A percentile compares a stretch with the other conserved stretches of the same genome.
phyloP scores from a whole-genome alignment of 2,797 vertebrate species.

The Sebastes hubbsi region DNA sequence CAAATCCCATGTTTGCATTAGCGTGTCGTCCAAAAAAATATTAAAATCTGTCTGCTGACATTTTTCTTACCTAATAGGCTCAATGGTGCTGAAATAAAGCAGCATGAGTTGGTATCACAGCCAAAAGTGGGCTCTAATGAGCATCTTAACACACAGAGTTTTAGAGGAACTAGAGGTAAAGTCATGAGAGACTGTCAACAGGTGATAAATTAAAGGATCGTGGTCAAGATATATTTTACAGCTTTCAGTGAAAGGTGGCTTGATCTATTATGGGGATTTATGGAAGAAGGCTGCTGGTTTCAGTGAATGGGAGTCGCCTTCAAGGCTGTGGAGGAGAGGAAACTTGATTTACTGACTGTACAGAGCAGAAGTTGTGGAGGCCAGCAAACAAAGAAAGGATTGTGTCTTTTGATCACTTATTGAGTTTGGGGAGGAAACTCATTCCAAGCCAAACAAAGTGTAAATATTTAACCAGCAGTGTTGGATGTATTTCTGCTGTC shows the following conservation, averaged over 20 bases:
- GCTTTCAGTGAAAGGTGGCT: constrained; percentile 24
- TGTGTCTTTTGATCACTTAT: constrained; percentile 18
- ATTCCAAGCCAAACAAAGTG: constrained; percentile 18
- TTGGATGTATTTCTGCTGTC: constrained; percentile 5
- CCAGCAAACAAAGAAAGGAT: constrained; percentile 3
- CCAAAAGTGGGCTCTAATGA: constrained; percentile 22
- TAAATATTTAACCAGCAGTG: constrained; percentile 38
- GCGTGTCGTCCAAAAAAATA: constrained; percentile 10
- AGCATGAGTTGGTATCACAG: background rate
- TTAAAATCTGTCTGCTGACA: background rate
- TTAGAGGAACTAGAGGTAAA: background rate
- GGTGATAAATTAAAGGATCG: constrained; percentile 18
- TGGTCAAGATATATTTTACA: constrained; percentile 25
- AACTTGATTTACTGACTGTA: constrained; percentile 12
- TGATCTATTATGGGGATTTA: constrained; percentile 12
- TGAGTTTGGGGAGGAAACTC: constrained; percentile 2
- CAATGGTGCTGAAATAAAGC: constrained; percentile 24
- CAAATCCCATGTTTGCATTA: constrained; percentile 25
- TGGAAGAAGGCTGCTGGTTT: background rate
- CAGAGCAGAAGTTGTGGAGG: background rate
- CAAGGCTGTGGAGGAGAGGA: background rate
- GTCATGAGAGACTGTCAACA: constrained; percentile 25
- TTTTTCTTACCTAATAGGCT: background rate
- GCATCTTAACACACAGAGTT: constrained; percentile 10
- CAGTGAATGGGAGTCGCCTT: background rate